phyloP scores from a whole-genome alignment of 1,140 invertebrate species.

The Bombyx mandarina region DNA sequence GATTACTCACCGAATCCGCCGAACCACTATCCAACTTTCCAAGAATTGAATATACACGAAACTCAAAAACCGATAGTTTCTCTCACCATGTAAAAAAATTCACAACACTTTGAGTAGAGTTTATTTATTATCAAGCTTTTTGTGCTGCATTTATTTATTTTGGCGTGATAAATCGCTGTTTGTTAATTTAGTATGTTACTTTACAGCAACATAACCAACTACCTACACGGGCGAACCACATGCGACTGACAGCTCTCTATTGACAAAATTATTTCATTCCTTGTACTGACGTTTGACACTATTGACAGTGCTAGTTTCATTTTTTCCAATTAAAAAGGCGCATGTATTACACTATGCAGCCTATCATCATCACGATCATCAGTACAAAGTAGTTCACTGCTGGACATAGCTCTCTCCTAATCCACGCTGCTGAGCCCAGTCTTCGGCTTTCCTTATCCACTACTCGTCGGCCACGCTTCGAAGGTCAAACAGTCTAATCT shows the following conservation, averaged over 20 bases:
- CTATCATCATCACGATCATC: no score
- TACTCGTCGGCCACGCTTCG: no score
- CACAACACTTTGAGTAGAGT: constrained; percentile 13
- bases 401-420: no score
- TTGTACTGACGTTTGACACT: neutral
- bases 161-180: constrained; percentile 2
- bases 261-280: constrained; percentile 5
- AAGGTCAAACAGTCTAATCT: no score
- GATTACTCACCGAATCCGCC: constrained; percentile 54
- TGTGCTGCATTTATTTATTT: constrained; percentile 7
- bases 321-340: no score
- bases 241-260: constrained; percentile 13
- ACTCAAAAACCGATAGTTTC: neutral
- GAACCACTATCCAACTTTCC: constrained; percentile 60
- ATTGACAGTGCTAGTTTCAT: no score
- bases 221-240: constrained; percentile 7
- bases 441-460: no score
- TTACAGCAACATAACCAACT: neutral
- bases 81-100: neutral
- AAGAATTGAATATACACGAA: constrained; percentile 33
- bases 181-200: neutral
- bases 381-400: no score
- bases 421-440: no score
- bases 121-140: constrained; percentile 3
- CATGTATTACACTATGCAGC: no score